Evolutionary conservation across 1,140 invertebrate species (phyloP).

Genomic region (Reticulitermes speratus): DNA sequence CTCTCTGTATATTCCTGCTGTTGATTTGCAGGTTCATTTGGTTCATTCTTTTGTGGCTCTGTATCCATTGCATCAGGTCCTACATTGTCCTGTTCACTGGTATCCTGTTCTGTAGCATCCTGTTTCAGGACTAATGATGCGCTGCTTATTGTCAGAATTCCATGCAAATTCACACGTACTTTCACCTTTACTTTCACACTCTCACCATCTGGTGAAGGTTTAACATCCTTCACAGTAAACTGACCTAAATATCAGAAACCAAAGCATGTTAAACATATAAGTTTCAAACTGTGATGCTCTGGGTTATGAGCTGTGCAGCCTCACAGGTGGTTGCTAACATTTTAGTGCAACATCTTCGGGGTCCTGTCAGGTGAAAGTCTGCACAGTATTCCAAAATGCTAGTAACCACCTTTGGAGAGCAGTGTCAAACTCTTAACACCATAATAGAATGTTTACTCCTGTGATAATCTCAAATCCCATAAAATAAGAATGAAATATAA

Average conservation of each 20-base stretch:
- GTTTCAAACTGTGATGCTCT: too few species aligned
- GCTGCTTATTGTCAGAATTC: constrained; percentile 82
- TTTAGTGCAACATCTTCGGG: too few species aligned
- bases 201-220: constrained; percentile 81
- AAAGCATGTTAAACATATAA: too few species aligned
- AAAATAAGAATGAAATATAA: too few species aligned
- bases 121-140: constrained; percentile 85
- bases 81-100: not conserved
- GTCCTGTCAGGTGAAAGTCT: too few species aligned
- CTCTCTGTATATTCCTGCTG: constrained; percentile 52
- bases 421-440: too few species aligned
- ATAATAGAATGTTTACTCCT: too few species aligned
- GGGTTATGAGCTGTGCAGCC: too few species aligned
- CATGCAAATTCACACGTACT: constrained; percentile 89
- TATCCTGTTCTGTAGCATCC: constrained; percentile 56
- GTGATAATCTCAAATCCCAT: too few species aligned
- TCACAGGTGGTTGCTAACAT: too few species aligned
- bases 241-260: constrained; percentile 11
- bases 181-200: constrained; percentile 94
- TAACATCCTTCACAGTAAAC: constrained; percentile 61
- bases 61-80: constrained; percentile 41
- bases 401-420: too few species aligned
- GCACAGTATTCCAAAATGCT: too few species aligned
- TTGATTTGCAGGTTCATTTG: constrained; percentile 50
- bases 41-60: constrained; percentile 44